Conservation (phyloP, 2,797 vertebrate species). For the Capromys pilorides region DNA sequence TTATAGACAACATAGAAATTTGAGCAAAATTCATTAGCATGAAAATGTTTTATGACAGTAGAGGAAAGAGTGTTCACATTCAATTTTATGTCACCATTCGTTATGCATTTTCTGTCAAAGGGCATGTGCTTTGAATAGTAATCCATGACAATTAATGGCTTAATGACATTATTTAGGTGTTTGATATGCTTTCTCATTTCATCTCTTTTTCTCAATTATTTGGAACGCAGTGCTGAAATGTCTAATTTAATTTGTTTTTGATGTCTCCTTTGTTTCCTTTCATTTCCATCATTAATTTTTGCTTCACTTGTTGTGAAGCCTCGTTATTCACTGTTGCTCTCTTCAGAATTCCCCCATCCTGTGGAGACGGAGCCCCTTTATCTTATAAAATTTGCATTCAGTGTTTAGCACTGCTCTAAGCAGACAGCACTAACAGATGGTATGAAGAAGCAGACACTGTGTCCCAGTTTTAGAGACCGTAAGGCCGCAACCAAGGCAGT, state of each 20-base stretch:
- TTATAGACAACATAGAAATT: not conserved
- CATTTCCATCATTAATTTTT: not conserved
- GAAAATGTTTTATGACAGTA: not conserved
- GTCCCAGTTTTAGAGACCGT: not conserved
- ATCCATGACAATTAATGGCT: not conserved
- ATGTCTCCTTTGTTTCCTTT: not conserved
- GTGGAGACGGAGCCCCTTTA: not conserved
- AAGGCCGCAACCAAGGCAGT: not conserved
- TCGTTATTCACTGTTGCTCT: not conserved
- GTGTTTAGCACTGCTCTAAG: not conserved
- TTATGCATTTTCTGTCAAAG: not conserved
- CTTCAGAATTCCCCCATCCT: not conserved
- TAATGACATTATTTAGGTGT: not conserved
- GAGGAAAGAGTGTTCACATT: not conserved
- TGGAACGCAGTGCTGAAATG: not conserved
- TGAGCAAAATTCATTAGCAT: not conserved
- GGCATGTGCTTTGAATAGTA: not conserved
- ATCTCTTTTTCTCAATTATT: not conserved
- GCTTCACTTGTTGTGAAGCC: not conserved
- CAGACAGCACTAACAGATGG: not conserved
- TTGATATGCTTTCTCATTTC: not conserved
- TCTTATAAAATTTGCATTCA: not conserved
- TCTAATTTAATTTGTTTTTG: not conserved
- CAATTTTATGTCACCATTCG: not conserved
- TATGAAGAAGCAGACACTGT: not conserved